Evolutionary conservation across 2,797 vertebrate species (phyloP), one percentile per base, ranked within the genome.

Genomic region (Falco berigora): DNA sequence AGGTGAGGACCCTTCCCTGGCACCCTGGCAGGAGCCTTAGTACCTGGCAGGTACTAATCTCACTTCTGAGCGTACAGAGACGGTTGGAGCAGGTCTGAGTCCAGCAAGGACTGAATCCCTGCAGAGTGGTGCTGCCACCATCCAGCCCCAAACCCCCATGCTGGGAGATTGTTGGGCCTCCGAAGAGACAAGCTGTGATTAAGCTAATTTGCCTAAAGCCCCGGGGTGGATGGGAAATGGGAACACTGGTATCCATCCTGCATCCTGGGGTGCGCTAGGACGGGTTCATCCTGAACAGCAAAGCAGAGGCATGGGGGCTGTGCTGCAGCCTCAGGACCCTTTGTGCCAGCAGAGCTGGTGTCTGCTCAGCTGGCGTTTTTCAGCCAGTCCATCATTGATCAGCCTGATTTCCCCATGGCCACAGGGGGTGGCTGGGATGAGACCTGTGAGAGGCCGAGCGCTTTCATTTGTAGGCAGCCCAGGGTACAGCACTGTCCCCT

Each of bases 191-290:
- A 64, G 40, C 32, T 76, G 46, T 56, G 34, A 34, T 72, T 66
- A 27, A 28, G 28, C n/a, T 82, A 9, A 52, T 67, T 62, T 67
- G 20, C 44, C 49, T 77, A 34, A 49, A 74, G n/a, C 36, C n/a
- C 10, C 1, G 4, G 12, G n/a, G n/a, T n/a, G n/a, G n/a, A n/a
- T n/a, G n/a, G n/a, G n/a, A n/a, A n/a, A 4, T 32, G 28, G n/a
- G 28, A 74, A 14, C 30, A 5, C 49, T 23, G n/a, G 6, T 64
- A 20, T 40, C 61, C 20, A 8, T 78, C 23, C 24, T 32, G 23
- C 40, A 28, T 27, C n/a, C 55, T 0, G 0, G 20, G 34, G 23
- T 58, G 21, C 19, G 15, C 14, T 28, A 27, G 59, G n/a, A 66
- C 3, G 2, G 21, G 17, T 67, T 71, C 28, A 30, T 30, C 23